Evolutionary conservation across 2,113 vertebrate genomes (phyloP).

Genomic region (Grus americana): DNA sequence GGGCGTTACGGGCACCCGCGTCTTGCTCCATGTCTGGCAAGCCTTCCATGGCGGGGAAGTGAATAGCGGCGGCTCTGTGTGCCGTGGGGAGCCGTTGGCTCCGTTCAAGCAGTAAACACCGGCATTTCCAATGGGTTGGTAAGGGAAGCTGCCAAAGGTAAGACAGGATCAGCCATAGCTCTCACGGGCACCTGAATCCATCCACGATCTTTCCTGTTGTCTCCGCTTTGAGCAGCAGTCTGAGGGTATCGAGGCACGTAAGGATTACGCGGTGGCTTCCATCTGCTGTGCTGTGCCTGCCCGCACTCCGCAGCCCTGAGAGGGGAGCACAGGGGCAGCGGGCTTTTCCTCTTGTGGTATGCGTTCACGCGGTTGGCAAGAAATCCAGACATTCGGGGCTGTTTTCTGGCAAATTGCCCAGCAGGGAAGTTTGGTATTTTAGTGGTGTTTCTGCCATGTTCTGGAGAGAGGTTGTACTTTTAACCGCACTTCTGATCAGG

Average conservation of each 20-base stretch:
- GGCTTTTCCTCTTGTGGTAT: neutral
- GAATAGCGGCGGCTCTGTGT: accelerated
- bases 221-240: accelerated
- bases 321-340: accelerated
- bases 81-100: neutral
- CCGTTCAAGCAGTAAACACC: accelerated
- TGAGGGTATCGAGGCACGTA: accelerated
- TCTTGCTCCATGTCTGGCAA: accelerated
- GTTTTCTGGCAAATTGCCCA: neutral
- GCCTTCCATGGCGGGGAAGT: neutral
- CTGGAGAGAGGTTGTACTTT: neutral
- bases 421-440: neutral
- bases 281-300: accelerated
- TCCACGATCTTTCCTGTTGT: accelerated
- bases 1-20: accelerated
- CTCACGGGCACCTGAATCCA: neutral
- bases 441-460: neutral
- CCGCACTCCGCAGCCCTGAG: accelerated
- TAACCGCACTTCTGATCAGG: neutral
- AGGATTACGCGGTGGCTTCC: accelerated
- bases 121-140: neutral
- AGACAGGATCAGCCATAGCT: neutral
- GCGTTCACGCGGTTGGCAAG: accelerated
- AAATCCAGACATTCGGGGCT: neutral
- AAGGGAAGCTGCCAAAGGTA: neutral